A percentile compares a stretch with the other conserved stretches of the same genome.
phyloP scores from a whole-genome alignment of 2,888 invertebrate species.

The Macrophya alboannulata region DNA sequence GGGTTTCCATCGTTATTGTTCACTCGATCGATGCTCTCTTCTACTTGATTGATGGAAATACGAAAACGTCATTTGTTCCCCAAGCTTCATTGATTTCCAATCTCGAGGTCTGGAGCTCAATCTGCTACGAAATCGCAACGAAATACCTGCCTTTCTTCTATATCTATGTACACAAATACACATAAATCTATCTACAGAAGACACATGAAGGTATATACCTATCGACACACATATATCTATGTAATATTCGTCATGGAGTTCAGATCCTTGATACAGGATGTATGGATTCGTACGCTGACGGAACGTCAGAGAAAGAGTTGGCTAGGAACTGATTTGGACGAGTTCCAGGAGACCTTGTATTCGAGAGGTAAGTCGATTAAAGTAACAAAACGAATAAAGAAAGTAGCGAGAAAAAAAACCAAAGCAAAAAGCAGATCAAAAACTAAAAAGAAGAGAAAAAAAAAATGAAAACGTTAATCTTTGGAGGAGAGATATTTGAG shows the following conservation, averaged over 20 bases:
- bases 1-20: conserved; percentile 44
- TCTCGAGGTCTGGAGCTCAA: conserved; percentile 43
- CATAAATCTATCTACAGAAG: background rate
- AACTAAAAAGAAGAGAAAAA: background rate
- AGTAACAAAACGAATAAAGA: conserved; percentile 32
- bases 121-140: conserved; percentile 30
- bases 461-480: background rate
- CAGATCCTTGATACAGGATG: conserved; percentile 27
- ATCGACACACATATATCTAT: background rate
- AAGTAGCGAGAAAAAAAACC: background rate
- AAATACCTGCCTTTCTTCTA: background rate
- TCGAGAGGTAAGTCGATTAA: conserved; percentile 27
- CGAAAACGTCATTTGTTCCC: conserved; percentile 49
- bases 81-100: conserved; percentile 50
- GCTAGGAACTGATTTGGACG: conserved; percentile 34
- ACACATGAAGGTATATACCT: conserved; percentile 2
- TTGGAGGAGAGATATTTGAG: background rate
- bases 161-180: background rate
- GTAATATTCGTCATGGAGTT: conserved; percentile 22
- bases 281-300: conserved; percentile 22
- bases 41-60: conserved; percentile 47
- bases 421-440: background rate
- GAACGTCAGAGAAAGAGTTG: background rate
- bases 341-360: conserved; percentile 33
- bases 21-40: conserved; percentile 45